Conservation (phyloP, 2,113 vertebrate genomes). For the Megalops atlanticus region DNA sequence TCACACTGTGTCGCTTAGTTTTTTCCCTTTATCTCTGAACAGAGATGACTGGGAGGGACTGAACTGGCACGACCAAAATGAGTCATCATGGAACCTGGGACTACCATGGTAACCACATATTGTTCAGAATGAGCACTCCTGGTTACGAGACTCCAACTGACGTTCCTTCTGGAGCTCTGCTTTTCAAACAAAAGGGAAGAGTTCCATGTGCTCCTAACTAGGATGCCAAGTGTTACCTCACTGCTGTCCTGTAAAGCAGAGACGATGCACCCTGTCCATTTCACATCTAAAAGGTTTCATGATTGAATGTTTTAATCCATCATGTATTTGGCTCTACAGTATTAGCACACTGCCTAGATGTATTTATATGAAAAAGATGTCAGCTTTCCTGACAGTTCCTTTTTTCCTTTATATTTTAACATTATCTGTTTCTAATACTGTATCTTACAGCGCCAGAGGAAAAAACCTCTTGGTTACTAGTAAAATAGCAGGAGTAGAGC, state of each 20-base stretch:
- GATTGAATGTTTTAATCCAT: neutral
- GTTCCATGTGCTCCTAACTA: neutral
- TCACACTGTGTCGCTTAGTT: too few species aligned
- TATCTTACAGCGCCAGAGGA: too few species aligned
- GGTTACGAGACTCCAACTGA: neutral
- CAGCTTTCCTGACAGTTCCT: too few species aligned
- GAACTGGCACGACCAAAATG: neutral
- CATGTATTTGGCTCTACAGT: neutral
- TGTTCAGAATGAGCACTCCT: neutral
- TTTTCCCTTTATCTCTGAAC: too few species aligned
- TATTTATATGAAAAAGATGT: neutral
- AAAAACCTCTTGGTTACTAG: too few species aligned
- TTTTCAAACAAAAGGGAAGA: neutral
- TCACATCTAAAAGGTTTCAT: neutral
- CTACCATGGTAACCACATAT: neutral
- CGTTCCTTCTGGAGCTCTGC: neutral
- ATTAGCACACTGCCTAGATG: neutral
- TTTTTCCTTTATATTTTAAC: too few species aligned
- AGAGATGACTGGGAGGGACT: neutral
- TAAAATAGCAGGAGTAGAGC: too few species aligned
- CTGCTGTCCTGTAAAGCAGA: too few species aligned
- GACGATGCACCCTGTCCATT: neutral
- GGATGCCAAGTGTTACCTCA: neutral
- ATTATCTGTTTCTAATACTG: too few species aligned
- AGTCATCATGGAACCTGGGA: neutral